Evolutionary conservation across 1,140 invertebrate genomes (phyloP).

Genomic region (Ceratosolen solmsi): DNA sequence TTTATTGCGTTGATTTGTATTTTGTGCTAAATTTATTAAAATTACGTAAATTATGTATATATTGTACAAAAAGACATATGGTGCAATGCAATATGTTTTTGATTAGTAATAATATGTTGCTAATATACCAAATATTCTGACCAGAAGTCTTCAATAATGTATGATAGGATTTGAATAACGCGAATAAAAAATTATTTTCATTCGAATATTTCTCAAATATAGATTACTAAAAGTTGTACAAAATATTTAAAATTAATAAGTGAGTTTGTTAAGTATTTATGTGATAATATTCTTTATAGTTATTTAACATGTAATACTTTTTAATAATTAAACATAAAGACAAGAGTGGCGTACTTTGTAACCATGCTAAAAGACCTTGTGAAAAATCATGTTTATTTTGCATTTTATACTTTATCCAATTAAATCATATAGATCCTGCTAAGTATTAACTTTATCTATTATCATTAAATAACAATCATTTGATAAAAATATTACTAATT

Average conservation of each 20-base stretch:
- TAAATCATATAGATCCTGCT: no score
- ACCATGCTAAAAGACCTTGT: background rate
- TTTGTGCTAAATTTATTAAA: background rate
- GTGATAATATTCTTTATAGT: slow-evolving; percentile 6
- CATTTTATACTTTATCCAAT: background rate
- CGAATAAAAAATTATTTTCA: background rate
- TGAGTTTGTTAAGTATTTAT: slow-evolving; percentile 1
- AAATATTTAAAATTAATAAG: background rate
- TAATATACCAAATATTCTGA: background rate
- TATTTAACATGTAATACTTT: slow-evolving; percentile 20
- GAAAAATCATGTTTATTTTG: background rate
- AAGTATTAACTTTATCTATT: slow-evolving; percentile 22
- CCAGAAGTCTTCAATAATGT: background rate
- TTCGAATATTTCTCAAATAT: background rate
- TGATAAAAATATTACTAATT: slow-evolving; percentile 13
- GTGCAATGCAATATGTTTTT: background rate
- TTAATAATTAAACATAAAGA: background rate
- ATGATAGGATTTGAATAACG: background rate
- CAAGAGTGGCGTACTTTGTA: background rate
- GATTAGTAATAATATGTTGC: background rate
- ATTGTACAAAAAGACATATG: background rate
- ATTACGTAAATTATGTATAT: background rate
- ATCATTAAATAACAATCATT: slow-evolving; percentile 31
- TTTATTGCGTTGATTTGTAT: no score
- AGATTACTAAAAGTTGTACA: slow-evolving; percentile 3